These are phyloP conservation scores for Xestia rhomboidea DNA, from an alignment of 2,888 invertebrate genomes.

Conservation along the genomic window DNA sequence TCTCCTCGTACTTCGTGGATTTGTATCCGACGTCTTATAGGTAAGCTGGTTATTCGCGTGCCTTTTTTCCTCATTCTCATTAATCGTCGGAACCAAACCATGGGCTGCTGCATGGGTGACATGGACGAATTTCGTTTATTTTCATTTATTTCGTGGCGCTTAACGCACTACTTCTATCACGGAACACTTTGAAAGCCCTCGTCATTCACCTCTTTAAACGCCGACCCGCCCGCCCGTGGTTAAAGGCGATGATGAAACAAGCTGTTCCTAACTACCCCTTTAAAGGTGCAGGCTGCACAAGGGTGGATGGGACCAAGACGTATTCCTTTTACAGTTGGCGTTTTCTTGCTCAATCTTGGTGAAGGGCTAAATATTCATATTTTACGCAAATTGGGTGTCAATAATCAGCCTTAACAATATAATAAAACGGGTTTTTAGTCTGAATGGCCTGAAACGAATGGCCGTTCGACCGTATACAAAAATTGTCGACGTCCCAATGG, in stretches of 20 bases:
- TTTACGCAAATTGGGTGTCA: too few relatives aligned
- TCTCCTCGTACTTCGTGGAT: constrained; percentile 86
- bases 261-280: neutral
- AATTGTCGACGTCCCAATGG: too few relatives aligned
- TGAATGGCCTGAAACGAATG: too few relatives aligned
- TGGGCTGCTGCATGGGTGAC: neutral
- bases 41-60: constrained; percentile 64
- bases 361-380: too few relatives aligned
- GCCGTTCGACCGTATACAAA: too few relatives aligned
- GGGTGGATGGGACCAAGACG: neutral
- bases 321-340: neutral
- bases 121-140: neutral
- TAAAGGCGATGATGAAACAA: neutral
- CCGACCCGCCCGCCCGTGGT: neutral
- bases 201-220: neutral
- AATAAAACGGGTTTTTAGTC: too few relatives aligned
- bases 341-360: neutral
- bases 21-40: constrained; percentile 86
- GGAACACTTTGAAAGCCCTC: neutral
- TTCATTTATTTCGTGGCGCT: neutral
- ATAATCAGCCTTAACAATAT: neutral
- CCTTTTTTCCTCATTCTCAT: neutral
- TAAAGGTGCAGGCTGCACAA: neutral
- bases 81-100: neutral
- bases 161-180: neutral